Conservation (phyloP, 2,113 vertebrate species). For the Colistium nudipinnis region DNA sequence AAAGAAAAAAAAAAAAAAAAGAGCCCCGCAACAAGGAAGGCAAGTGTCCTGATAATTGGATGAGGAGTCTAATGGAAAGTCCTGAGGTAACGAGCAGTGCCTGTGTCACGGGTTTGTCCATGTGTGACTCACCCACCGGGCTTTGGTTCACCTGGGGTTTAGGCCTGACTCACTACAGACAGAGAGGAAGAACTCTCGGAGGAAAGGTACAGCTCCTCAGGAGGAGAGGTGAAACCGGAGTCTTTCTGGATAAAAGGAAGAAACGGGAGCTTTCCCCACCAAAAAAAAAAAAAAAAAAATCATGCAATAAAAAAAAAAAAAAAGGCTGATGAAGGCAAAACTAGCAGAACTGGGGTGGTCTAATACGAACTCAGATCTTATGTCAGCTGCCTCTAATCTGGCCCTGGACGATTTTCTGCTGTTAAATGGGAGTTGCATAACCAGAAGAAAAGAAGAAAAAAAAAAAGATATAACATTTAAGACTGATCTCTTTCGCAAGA, state of each 20-base stretch:
- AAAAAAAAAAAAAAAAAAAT: too few species aligned
- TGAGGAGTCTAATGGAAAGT: constrained; percentile 54
- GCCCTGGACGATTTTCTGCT: constrained; percentile 47
- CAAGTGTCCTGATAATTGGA: constrained; percentile 60
- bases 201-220: constrained; percentile 9
- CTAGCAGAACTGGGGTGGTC: constrained; percentile 18
- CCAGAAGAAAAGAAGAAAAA: constrained; percentile 55
- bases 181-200: not conserved
- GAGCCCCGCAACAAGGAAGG: constrained; percentile 28
- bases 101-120: constrained; percentile 55
- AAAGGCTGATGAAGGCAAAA: not conserved
- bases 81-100: constrained; percentile 19
- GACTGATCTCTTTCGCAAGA: constrained; percentile 40
- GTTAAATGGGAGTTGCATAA: constrained; percentile 59
- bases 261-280: constrained; percentile 27
- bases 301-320: too few species aligned
- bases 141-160: constrained; percentile 48
- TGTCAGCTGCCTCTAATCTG: constrained; percentile 49
- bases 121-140: constrained; percentile 51
- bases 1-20: too few species aligned
- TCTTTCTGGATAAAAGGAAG: constrained; percentile 14
- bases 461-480: constrained; percentile 37
- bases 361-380: constrained; percentile 39
- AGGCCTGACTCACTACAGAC: constrained; percentile 66
- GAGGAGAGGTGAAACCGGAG: constrained; percentile 12